Percentiles rank a stretch among this genome's conserved stretches.
phyloP scores from a whole-genome alignment of 2,113 vertebrate species.

The Megaceryle torquata region DNA sequence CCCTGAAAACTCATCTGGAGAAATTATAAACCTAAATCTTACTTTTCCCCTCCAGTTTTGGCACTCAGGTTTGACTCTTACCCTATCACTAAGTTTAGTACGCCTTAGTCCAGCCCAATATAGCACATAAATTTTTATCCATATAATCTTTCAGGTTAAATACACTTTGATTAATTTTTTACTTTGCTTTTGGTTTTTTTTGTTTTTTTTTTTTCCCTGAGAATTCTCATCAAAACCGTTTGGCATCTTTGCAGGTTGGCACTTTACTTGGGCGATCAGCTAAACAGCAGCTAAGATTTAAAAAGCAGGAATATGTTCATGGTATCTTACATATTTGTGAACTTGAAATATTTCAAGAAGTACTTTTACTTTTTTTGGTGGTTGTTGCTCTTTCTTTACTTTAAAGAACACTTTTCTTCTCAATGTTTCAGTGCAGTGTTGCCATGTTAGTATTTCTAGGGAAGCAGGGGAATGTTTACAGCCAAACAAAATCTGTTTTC shows the following conservation, averaged over 20 bases:
- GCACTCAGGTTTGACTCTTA: background rate
- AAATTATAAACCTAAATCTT: background rate
- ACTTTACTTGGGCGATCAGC: background rate
- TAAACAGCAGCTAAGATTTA: background rate
- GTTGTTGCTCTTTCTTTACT: background rate
- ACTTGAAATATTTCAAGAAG: background rate
- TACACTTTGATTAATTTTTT: background rate
- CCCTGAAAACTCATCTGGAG: background rate
- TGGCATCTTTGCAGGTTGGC: background rate
- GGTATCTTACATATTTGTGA: background rate
- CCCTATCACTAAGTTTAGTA: fast-evolving
- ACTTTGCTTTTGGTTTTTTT: background rate
- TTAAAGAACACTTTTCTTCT: background rate
- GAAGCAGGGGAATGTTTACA: constrained; percentile 1
- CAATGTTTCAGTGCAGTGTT: background rate
- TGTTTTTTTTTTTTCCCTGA: background rate
- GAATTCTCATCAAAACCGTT: background rate
- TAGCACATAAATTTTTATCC: background rate
- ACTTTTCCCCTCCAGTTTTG: background rate
- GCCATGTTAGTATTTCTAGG: constrained; percentile 10
- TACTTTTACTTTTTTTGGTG: background rate
- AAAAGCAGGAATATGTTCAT: background rate
- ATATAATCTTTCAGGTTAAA: background rate
- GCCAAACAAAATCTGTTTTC: constrained; percentile 14
- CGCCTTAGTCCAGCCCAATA: background rate